Conservation (phyloP, 2,113 vertebrate species). For the Oncorhynchus keta region DNA sequence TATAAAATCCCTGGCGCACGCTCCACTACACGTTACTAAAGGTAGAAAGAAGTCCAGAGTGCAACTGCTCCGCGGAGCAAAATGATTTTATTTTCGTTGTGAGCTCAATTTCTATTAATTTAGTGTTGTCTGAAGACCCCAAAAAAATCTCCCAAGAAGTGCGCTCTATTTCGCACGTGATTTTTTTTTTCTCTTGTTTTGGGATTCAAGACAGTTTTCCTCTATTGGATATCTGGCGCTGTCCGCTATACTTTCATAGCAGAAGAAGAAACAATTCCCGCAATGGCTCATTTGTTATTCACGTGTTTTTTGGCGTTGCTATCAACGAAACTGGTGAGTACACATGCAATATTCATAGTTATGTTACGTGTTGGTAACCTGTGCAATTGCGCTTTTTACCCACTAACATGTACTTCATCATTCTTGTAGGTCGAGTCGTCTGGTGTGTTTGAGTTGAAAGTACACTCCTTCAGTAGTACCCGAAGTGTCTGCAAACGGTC, state of each 20-base stretch:
- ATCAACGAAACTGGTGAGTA: constrained; percentile 63
- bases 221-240: constrained; percentile 28
- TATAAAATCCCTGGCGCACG: constrained; percentile 43
- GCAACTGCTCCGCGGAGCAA: constrained; percentile 1
- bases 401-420: constrained; percentile 10
- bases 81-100: constrained; percentile 15
- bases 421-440: constrained; percentile 66
- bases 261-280: constrained; percentile 25
- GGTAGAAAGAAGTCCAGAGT: constrained; percentile 40
- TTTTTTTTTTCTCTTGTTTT: background rate
- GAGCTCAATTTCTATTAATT: background rate
- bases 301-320: constrained; percentile 55
- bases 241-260: constrained; percentile 37
- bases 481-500: constrained; percentile 56
- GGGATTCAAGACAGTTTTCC: constrained; percentile 33
- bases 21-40: constrained; percentile 11
- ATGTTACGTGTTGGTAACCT: background rate
- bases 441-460: constrained; percentile 86
- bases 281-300: constrained; percentile 63
- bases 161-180: background rate
- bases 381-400: constrained; percentile 2
- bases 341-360: background rate
- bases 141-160: background rate
- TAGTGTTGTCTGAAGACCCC: background rate
- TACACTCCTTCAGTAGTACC: constrained; percentile 77